A percentile compares a stretch with the other conserved stretches of the same genome.
These are phyloP conservation scores for Girardinichthys multiradiatus DNA, from an alignment of 2,113 vertebrate species.

Conservation along the genomic window DNA sequence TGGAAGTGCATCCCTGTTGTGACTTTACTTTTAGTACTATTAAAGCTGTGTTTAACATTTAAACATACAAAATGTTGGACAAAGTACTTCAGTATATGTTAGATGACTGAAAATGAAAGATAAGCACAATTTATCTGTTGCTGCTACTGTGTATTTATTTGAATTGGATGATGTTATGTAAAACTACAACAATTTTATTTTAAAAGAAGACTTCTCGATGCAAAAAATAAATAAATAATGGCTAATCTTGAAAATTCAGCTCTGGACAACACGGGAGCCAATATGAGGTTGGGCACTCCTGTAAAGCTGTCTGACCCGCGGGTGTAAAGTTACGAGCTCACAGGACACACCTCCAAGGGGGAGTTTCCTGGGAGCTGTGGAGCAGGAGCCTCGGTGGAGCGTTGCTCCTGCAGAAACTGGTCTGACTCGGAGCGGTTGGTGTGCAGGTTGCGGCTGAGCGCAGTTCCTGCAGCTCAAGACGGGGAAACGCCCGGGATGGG, in stretches of 20 bases:
- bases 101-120: not conserved
- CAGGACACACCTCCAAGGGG: constrained; percentile 78
- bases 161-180: not conserved
- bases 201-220: too few species aligned
- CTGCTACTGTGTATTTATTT: not conserved
- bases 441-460: constrained; percentile 27
- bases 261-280: constrained; percentile 24
- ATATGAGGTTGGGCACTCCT: constrained; percentile 51
- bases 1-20: not conserved
- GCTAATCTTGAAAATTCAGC: constrained; percentile 1
- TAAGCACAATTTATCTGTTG: not conserved
- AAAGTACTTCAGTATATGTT: not conserved
- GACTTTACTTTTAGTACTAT: not conserved
- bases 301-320: constrained; percentile 37
- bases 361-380: constrained; percentile 74
- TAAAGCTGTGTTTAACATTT: too few species aligned
- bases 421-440: constrained; percentile 36
- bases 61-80: too few species aligned
- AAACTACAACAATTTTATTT: not conserved
- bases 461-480: constrained; percentile 16
- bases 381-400: constrained; percentile 49
- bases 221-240: too few species aligned
- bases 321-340: constrained; percentile 71
- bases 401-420: constrained; percentile 27
- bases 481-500: constrained; percentile 68